Percentiles rank a stretch among this genome's conserved stretches.
Conservation (phyloP, 2,113 vertebrate species). For the Girardinichthys multiradiatus region DNA sequence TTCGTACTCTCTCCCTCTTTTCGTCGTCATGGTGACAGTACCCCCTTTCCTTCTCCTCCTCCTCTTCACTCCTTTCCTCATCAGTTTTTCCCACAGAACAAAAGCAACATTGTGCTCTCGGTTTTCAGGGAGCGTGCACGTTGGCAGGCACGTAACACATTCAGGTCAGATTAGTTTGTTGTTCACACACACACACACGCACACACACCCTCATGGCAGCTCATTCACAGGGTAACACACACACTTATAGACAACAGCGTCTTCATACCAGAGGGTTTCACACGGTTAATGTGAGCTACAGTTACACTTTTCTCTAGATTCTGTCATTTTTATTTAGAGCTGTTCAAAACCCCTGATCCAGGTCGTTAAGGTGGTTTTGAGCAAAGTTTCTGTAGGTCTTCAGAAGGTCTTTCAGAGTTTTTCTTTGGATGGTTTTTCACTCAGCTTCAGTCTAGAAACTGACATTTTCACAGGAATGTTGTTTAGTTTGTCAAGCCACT, state of each 20-base stretch:
- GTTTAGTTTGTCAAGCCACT: no score
- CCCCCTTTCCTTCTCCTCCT: conserved; percentile 4
- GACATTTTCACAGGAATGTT: no score
- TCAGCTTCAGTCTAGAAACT: no score
- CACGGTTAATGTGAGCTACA: conserved; percentile 13
- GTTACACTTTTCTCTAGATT: neutral
- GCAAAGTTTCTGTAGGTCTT: no score
- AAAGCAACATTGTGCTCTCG: conserved; percentile 80
- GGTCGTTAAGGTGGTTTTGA: no score
- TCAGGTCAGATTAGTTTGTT: conserved; percentile 77
- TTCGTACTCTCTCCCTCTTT: conserved; percentile 43
- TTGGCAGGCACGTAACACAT: conserved; percentile 54
- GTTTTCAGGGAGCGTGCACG: conserved; percentile 35
- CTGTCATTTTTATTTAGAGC: neutral
- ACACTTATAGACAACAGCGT: neutral
- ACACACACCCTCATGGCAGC: conserved; percentile 1
- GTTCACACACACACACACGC: conserved; percentile 56
- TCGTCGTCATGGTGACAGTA: conserved; percentile 67
- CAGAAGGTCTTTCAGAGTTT: no score
- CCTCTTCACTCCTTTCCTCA: conserved; percentile 45
- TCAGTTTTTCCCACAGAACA: conserved; percentile 78
- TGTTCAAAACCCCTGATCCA: neutral
- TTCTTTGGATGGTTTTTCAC: no score
- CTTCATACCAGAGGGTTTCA: conserved; percentile 32
- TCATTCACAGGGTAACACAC: conserved; percentile 14